Conservation (phyloP, 2,888 invertebrate species). For the Caenorhabditis sp. region DNA sequence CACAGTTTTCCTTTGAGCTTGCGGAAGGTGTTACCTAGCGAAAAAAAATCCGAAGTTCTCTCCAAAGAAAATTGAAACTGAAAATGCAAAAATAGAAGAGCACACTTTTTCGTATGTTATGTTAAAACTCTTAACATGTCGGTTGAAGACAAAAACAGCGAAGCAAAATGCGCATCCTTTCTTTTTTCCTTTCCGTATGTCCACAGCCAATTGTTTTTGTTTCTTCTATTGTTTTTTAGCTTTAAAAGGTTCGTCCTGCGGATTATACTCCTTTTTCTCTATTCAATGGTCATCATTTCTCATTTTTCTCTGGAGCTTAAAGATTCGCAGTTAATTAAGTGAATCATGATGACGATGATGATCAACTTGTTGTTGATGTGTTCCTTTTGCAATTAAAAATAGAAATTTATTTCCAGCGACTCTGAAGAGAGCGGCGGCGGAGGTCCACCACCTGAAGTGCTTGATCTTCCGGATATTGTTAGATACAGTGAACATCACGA, state of each 20-base stretch:
- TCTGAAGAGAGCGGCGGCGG: constrained; percentile 45
- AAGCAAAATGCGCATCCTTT: constrained; percentile 8
- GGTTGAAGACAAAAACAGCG: background rate
- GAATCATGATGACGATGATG: background rate
- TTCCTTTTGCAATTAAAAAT: background rate
- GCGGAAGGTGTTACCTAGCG: too few species aligned
- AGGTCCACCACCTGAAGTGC: constrained; percentile 34
- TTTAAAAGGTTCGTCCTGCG: background rate
- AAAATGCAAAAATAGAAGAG: background rate
- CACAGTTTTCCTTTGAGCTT: too few species aligned
- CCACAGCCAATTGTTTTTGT: constrained; percentile 46
- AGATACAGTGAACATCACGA: constrained; percentile 38
- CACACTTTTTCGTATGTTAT: background rate
- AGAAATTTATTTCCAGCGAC: constrained; percentile 25
- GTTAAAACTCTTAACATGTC: constrained; percentile 35
- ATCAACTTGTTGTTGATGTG: background rate
- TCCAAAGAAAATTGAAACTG: background rate
- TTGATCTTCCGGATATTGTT: constrained; percentile 38
- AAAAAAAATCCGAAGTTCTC: too few species aligned
- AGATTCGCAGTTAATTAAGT: background rate
- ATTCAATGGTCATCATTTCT: constrained; percentile 10
- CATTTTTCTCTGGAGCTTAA: constrained; percentile 3
- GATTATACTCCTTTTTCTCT: constrained; percentile 4
- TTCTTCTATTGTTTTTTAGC: constrained; percentile 29
- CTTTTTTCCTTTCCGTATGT: constrained; percentile 12